Evolutionary conservation across 2,113 vertebrate species (phyloP), one percentile per base, ranked within the genome.

Genomic region (Reinhardtius hippoglossoides): DNA sequence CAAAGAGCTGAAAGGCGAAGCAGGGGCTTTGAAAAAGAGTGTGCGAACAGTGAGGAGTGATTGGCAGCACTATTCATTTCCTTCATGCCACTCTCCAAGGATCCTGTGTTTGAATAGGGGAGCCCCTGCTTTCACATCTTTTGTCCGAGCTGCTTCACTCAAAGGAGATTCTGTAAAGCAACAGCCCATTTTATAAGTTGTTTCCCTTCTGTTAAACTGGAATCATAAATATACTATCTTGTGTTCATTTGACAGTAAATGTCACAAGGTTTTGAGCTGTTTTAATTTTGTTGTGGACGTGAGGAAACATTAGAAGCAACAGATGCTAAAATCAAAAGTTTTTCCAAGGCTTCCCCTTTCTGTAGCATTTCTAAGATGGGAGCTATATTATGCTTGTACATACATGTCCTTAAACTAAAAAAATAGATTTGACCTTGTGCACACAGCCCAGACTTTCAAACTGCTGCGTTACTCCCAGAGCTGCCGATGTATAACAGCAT

Each of bases 21-120:
- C 75, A 71, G 44, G 10, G 83, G 62, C 76, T 85, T 73, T 84
- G 86, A 86, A 86, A 86, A 69, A 83, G 31, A 31, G 73, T 59
- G 74, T 56, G 66, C 84, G 82, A 93, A 89, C 83, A 77, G 84
- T 27, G 85, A 82, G 60, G 76, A 85, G 70, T 92, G 92, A 93
- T 92, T 93, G 93, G 83, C 91, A 91, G 90, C 80, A 74, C 90
- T 77, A 91, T 93, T 94, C 87, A 92, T 90, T 82, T 90, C 89
- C 88, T 87, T 85, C 80, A 76, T 86, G 86, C 86, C 71, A 76
- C 82, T 88, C 77, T 87, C 75, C 80, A 82, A 88, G 71, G 78
- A 81, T 78, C 75, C 63, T 5, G 59, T 61, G 66, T 74, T 72
- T 85, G 81, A 91, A 90, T 87, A 77, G 84, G 9, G 68, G 65